A percentile compares a stretch with the other conserved stretches of the same genome.
Evolutionary conservation across 2,888 invertebrate genomes (phyloP).

Genomic region (Eulithis prunata): DNA sequence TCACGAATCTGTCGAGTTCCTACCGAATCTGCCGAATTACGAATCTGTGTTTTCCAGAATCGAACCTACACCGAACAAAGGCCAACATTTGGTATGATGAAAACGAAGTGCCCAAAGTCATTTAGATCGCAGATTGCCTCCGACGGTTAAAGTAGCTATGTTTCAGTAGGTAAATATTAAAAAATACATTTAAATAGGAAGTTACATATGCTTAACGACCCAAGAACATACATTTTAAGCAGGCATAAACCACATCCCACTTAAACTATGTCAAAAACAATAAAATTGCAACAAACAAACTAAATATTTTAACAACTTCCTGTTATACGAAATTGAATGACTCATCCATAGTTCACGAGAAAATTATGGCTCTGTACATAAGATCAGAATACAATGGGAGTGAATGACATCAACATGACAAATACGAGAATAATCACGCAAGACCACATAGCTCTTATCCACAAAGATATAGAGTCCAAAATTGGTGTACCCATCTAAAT

Average conservation of each 20-base stretch:
- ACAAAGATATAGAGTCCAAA: slow-evolving; percentile 48
- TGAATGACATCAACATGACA: slow-evolving; percentile 59
- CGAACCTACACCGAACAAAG: no score
- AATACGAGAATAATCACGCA: slow-evolving; percentile 28
- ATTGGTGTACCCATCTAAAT: slow-evolving; percentile 24
- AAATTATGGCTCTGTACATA: slow-evolving; percentile 52
- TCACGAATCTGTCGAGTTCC: no score
- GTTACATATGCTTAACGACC: slow-evolving; percentile 34
- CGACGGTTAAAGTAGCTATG: background rate
- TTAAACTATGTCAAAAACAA: slow-evolving; percentile 54
- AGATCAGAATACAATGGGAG: slow-evolving; percentile 45
- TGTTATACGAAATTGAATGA: slow-evolving; percentile 46
- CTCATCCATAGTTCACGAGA: slow-evolving; percentile 65
- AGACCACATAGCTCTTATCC: slow-evolving; percentile 19
- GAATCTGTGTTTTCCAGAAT: no score
- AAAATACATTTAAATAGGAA: slow-evolving; percentile 32
- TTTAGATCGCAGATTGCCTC: no score
- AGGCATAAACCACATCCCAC: slow-evolving; percentile 46
- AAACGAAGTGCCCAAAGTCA: no score
- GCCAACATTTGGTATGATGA: no score
- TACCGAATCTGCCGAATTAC: no score
- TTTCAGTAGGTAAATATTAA: background rate
- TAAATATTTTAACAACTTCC: slow-evolving; percentile 61
- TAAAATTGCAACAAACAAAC: slow-evolving; percentile 56
- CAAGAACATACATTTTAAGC: slow-evolving; percentile 46